These are phyloP conservation scores for Lasioglossum oenotherae DNA, from an alignment of 2,888 invertebrate genomes.

Conservation along the genomic window DNA sequence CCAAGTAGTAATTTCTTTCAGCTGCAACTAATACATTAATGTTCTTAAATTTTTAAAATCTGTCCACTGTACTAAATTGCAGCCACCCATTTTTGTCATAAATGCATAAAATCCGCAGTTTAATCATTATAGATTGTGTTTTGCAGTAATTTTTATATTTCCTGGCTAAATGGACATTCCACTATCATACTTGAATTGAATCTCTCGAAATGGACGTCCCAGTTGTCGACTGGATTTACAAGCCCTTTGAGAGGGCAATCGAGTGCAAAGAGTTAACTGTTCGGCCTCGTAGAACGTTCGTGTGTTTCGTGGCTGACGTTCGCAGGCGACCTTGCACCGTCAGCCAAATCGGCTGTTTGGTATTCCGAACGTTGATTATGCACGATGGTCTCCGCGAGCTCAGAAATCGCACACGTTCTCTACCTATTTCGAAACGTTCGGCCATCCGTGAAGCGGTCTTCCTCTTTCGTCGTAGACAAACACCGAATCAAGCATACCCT, in stretches of 20 bases:
- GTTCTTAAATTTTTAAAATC: no score
- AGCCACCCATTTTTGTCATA: no score
- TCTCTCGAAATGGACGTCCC: neutral
- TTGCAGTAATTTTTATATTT: no score
- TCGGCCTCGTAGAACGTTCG: neutral
- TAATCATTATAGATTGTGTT: no score
- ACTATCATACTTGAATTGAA: no score
- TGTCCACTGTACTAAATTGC: no score
- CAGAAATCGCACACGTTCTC: conserved; percentile 2
- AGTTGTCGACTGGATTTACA: no score
- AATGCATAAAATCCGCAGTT: no score
- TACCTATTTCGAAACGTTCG: neutral
- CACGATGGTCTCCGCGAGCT: neutral
- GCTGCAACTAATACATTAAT: no score
- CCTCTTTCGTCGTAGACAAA: neutral
- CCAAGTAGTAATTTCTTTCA: no score
- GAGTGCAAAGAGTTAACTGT: neutral
- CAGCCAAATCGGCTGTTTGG: conserved; percentile 26
- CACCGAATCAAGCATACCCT: neutral
- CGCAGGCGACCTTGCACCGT: conserved; percentile 31
- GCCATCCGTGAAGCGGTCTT: neutral
- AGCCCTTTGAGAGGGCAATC: neutral
- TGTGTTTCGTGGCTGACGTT: neutral
- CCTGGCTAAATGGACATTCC: no score
- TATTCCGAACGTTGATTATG: conserved; percentile 16